These are phyloP conservation scores for Arenicola marina DNA, from an alignment of 2,888 invertebrate species.

Conservation along the genomic window DNA sequence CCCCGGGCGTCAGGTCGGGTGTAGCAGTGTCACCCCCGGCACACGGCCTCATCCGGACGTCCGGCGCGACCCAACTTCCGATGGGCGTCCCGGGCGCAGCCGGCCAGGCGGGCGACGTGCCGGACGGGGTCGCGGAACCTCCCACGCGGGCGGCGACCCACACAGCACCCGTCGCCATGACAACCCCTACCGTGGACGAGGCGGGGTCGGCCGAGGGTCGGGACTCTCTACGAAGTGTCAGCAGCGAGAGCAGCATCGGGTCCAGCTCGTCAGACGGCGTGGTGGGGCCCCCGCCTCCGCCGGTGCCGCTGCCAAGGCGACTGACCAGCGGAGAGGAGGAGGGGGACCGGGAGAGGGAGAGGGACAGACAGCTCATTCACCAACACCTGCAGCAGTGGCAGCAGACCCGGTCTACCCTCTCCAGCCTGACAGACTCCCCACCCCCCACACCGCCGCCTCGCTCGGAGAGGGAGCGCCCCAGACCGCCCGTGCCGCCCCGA, in stretches of 20 bases:
- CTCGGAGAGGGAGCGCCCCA: neutral
- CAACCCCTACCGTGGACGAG: too few relatives aligned
- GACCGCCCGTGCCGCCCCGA: neutral
- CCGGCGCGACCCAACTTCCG: too few relatives aligned
- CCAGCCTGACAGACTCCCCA: neutral
- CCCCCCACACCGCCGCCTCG: neutral
- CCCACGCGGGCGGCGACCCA: neutral
- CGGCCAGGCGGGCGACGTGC: neutral
- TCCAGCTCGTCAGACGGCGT: neutral
- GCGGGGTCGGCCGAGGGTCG: neutral
- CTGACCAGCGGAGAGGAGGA: slow-evolving; percentile 6
- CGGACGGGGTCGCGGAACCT: neutral
- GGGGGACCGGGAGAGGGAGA: slow-evolving; percentile 34
- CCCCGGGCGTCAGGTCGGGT: too few relatives aligned
- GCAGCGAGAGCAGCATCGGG: neutral
- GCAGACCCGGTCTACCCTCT: slow-evolving; percentile 31
- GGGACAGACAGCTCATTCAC: slow-evolving; percentile 48
- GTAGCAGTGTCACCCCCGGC: too few relatives aligned
- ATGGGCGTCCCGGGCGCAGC: neutral
- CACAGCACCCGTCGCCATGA: neutral
- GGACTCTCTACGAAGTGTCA: neutral
- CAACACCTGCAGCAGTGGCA: slow-evolving; percentile 54
- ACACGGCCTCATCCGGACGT: too few relatives aligned
- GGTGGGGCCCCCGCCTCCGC: neutral
- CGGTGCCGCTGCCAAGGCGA: neutral